These are phyloP conservation scores for Eueremaeus valkanovi DNA, from an alignment of 2,888 invertebrate genomes.

Conservation along the genomic window DNA sequence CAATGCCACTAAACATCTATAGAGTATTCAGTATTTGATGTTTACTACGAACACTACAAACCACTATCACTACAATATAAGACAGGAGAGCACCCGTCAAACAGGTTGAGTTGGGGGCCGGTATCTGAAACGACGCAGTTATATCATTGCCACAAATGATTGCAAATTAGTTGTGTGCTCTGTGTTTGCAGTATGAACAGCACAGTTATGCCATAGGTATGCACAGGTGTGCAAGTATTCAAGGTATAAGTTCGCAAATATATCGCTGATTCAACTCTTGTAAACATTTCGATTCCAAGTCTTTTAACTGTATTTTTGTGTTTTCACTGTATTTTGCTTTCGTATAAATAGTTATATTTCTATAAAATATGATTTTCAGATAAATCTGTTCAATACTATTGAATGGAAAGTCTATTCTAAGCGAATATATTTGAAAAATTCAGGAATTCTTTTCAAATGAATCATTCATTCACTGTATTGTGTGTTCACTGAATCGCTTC, in stretches of 20 bases:
- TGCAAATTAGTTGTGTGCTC: conserved; percentile 2
- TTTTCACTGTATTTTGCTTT: no score
- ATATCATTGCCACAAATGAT: conserved; percentile 28
- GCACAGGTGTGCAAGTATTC: conserved; percentile 16
- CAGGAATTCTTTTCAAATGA: not conserved
- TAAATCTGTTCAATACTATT: no score
- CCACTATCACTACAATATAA: no score
- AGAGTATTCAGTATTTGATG: no score
- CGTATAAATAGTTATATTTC: no score
- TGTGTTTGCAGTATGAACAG: not conserved
- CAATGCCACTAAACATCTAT: not conserved
- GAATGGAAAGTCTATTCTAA: no score
- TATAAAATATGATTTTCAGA: no score
- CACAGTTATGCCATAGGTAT: conserved; percentile 15
- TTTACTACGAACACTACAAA: not conserved
- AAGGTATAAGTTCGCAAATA: not conserved
- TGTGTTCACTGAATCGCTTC: no score
- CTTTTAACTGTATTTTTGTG: no score
- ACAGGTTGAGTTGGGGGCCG: not conserved
- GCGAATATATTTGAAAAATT: no score
- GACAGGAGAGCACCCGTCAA: conserved; percentile 5
- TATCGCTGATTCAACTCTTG: not conserved
- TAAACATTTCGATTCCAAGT: no score
- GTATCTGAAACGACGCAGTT: not conserved
- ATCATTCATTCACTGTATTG: not conserved